Conservation (phyloP, 1,140 invertebrate species). For the Drosophila virilis region DNA sequence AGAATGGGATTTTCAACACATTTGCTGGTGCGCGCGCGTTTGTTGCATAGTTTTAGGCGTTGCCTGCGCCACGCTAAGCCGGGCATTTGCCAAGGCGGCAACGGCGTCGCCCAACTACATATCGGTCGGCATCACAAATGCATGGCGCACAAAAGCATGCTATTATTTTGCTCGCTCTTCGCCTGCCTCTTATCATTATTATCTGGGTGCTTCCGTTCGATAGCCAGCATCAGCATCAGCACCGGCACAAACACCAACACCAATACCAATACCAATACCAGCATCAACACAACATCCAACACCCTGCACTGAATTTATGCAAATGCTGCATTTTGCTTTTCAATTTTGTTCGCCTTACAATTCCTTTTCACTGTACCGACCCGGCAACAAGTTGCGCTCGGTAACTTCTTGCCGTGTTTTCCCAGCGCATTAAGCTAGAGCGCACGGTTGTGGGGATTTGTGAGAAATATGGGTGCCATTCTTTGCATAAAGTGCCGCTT, state of each 20-base stretch:
- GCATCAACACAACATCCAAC: neutral
- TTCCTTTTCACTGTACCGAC: conserved; percentile 33
- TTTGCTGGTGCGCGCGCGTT: conserved; percentile 41
- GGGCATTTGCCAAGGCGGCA: conserved; percentile 24
- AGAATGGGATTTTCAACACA: conserved; percentile 75
- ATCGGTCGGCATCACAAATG: conserved; percentile 41
- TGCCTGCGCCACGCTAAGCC: conserved; percentile 50
- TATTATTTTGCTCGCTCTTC: conserved; percentile 47
- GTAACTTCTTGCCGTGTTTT: conserved; percentile 74
- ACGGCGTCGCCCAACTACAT: neutral
- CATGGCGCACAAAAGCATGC: conserved; percentile 53
- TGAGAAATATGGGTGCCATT: conserved; percentile 72
- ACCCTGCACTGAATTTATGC: conserved; percentile 64
- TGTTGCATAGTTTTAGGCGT: conserved; percentile 74
- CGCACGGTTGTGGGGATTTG: conserved; percentile 52
- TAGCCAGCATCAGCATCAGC: conserved; percentile 33
- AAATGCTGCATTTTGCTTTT: conserved; percentile 75
- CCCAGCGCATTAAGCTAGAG: conserved; percentile 56
- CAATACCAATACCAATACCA: neutral
- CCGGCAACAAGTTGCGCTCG: conserved; percentile 59
- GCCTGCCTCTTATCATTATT: conserved; percentile 60
- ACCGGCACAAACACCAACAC: neutral
- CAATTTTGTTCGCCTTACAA: conserved; percentile 66
- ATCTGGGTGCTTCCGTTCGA: conserved; percentile 67
- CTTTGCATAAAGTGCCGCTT: conserved; percentile 65